phyloP scores from a whole-genome alignment of 2,797 vertebrate genomes.

The Mormyrops boulengeri region DNA sequence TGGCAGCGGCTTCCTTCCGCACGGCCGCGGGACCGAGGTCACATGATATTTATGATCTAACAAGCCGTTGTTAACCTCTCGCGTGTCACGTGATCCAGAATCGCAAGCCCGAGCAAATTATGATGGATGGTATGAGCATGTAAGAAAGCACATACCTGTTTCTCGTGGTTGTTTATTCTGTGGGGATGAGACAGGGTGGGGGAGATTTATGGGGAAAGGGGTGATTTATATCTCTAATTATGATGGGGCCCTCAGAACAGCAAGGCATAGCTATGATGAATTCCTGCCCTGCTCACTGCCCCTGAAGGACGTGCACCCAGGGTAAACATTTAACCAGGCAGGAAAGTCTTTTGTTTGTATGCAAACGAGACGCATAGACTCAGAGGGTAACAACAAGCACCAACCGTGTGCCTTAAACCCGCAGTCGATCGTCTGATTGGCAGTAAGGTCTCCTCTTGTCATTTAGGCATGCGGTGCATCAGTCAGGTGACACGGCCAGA shows the following conservation, averaged over 20 bases:
- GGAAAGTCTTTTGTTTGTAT: conserved; percentile 21
- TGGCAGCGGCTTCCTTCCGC: conserved; percentile 7
- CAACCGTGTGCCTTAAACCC: too few relatives aligned
- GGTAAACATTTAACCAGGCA: conserved; percentile 6
- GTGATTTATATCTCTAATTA: conserved; percentile 67
- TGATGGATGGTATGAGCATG: conserved; percentile 23
- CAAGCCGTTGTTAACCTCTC: conserved; percentile 31
- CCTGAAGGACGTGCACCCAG: conserved; percentile 44
- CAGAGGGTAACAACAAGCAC: conserved; percentile 34
- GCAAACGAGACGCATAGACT: conserved; percentile 40
- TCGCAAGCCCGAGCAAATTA: conserved; percentile 31
- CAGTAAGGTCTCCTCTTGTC: neutral
- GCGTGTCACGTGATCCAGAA: conserved; percentile 18
- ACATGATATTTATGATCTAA: conserved; percentile 29
- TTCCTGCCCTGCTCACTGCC: conserved; percentile 36
- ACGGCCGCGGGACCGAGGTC: conserved; percentile 29
- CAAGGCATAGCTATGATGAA: conserved; percentile 51
- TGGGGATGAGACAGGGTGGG: conserved; percentile 41
- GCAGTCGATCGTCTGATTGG: neutral
- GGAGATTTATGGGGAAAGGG: conserved; percentile 41
- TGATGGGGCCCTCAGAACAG: conserved; percentile 41
- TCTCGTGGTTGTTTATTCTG: conserved; percentile 23
- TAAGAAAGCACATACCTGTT: conserved; percentile 18
- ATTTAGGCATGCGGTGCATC: neutral
- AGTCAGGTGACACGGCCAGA: neutral